These are phyloP conservation scores for Xyrichtys novacula DNA, from an alignment of 2,797 vertebrate species.

Conservation along the genomic window DNA sequence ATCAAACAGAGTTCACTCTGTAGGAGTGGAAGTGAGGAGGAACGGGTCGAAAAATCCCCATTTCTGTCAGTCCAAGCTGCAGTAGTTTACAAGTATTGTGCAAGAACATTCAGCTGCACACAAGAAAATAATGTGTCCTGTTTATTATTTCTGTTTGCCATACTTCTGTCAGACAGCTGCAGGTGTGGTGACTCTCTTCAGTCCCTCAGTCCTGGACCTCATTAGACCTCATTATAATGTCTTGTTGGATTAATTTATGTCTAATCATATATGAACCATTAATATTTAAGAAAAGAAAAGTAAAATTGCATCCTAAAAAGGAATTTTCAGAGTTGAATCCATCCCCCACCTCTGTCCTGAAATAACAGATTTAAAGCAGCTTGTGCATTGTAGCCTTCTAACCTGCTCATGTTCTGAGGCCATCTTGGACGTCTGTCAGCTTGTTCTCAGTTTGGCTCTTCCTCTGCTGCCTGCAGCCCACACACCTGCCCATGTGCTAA, in stretches of 20 bases:
- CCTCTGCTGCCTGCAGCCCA: constrained; percentile 20
- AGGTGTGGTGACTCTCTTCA: background rate
- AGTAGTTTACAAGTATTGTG: too few relatives aligned
- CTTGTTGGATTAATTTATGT: background rate
- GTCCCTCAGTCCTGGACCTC: background rate
- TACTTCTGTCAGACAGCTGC: background rate
- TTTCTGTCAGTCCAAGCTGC: too few relatives aligned
- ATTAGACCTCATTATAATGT: constrained; percentile 1
- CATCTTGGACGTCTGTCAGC: constrained; percentile 28
- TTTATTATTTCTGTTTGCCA: too few relatives aligned
- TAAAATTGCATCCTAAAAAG: background rate
- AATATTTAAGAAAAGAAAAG: background rate
- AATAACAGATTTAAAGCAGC: background rate
- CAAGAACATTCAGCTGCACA: too few relatives aligned
- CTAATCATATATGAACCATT: background rate
- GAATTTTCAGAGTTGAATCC: background rate
- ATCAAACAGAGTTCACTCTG: too few relatives aligned
- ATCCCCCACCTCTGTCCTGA: background rate
- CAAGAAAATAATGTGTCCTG: too few relatives aligned
- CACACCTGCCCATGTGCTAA: constrained; percentile 33
- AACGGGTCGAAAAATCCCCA: too few relatives aligned
- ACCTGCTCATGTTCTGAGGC: background rate
- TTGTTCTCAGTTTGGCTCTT: constrained; percentile 27
- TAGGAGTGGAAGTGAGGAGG: too few relatives aligned
- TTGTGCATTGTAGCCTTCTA: background rate